A percentile compares a stretch with the other conserved stretches of the same genome.
These are phyloP conservation scores for Hyles euphorbiae DNA, from an alignment of 1,140 invertebrate species.

Conservation along the genomic window DNA sequence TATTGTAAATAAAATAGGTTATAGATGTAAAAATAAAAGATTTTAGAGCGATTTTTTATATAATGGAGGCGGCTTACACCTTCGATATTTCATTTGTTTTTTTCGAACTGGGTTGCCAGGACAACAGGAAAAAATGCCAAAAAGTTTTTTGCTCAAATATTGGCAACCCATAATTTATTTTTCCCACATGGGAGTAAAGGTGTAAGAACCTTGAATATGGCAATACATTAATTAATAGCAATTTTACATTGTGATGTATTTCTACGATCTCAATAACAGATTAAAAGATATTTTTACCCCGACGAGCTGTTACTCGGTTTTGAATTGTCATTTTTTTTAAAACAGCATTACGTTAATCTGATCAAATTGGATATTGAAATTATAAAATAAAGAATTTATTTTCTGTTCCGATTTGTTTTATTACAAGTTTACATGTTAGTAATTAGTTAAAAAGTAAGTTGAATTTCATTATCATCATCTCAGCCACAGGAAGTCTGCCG, in stretches of 20 bases:
- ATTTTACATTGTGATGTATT: slow-evolving; percentile 61
- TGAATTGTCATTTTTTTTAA: slow-evolving; percentile 11
- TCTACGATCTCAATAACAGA: slow-evolving; percentile 59
- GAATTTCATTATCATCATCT: too few species aligned
- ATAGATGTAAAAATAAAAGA: slow-evolving; percentile 28
- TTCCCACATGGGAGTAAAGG: slow-evolving; percentile 7
- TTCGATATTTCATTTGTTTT: slow-evolving; percentile 20
- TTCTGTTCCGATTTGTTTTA: slow-evolving; percentile 60
- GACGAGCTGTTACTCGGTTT: slow-evolving; percentile 7
- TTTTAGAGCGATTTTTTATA: slow-evolving; percentile 46
- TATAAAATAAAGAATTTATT: slow-evolving; percentile 72
- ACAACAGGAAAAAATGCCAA: not conserved
- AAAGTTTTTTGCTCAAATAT: slow-evolving; percentile 8
- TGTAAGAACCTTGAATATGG: slow-evolving; percentile 29
- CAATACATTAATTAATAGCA: slow-evolving; percentile 41
- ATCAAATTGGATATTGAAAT: slow-evolving; percentile 66
- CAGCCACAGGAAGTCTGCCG: too few species aligned
- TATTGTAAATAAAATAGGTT: slow-evolving; percentile 60
- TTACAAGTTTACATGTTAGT: slow-evolving; percentile 1
- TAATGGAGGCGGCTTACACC: slow-evolving; percentile 32
- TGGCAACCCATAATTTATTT: slow-evolving; percentile 6
- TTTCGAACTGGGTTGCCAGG: not conserved
- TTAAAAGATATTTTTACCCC: slow-evolving; percentile 28
- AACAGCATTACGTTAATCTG: slow-evolving; percentile 58
- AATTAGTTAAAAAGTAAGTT: too few species aligned